These are phyloP conservation scores for Bradypodion pumilum DNA, from an alignment of 2,797 vertebrate species.

Conservation along the genomic window DNA sequence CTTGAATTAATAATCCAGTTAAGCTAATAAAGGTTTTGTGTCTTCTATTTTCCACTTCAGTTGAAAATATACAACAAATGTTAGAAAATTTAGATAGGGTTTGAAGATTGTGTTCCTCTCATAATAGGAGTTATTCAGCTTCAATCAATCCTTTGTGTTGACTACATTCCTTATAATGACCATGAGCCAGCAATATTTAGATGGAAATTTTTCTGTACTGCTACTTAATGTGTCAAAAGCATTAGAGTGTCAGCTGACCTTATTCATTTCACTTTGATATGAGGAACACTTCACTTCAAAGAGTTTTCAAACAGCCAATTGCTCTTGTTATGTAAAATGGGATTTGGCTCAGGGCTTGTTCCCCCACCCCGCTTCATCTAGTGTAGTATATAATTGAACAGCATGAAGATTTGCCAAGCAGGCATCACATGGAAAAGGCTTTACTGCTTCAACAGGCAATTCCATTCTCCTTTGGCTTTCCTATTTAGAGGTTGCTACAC, in stretches of 20 bases:
- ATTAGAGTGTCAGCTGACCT: constrained; percentile 39
- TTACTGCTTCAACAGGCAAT: constrained; percentile 57
- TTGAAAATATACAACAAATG: constrained; percentile 37
- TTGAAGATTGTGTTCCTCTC: constrained; percentile 47
- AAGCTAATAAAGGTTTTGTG: constrained; percentile 43
- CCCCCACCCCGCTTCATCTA: constrained; percentile 20
- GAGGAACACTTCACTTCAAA: constrained; percentile 54
- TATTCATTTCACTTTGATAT: constrained; percentile 40
- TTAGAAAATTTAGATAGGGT: neutral
- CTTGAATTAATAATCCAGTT: constrained; percentile 59
- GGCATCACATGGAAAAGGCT: constrained; percentile 52
- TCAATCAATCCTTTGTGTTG: constrained; percentile 36
- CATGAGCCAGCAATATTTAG: constrained; percentile 39
- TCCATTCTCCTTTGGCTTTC: constrained; percentile 22
- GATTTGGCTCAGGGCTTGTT: constrained; percentile 49
- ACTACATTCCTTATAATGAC: constrained; percentile 16
- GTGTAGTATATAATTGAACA: constrained; percentile 53
- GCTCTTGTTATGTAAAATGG: constrained; percentile 51
- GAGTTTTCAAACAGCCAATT: constrained; percentile 57
- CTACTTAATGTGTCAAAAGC: constrained; percentile 9
- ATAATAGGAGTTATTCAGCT: fast-evolving
- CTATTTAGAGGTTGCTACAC: constrained; percentile 41
- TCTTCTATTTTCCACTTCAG: constrained; percentile 23
- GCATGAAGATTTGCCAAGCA: constrained; percentile 53
- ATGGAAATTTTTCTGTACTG: constrained; percentile 18